phyloP scores from a whole-genome alignment of 2,113 vertebrate genomes.

The Parotia lawesii region DNA sequence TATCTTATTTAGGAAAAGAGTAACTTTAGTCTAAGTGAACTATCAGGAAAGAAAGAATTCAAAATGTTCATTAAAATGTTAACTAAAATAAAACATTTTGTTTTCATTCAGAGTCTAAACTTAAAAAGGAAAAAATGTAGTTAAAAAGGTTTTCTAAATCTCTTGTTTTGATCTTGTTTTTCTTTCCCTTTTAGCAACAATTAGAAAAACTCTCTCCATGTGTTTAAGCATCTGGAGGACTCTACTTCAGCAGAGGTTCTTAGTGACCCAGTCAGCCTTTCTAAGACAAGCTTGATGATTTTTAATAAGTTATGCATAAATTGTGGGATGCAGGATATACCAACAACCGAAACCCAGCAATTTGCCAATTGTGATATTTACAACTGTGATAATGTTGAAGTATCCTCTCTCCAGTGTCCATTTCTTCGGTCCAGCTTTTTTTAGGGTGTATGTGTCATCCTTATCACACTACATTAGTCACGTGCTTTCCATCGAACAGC shows the following conservation, averaged over 20 bases:
- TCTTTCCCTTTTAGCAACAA: background rate
- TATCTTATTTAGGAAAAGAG: background rate
- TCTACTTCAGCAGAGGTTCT: background rate
- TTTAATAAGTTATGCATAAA: background rate
- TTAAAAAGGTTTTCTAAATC: background rate
- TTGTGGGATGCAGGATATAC: background rate
- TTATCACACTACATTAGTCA: background rate
- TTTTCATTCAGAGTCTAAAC: background rate
- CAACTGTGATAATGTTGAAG: background rate
- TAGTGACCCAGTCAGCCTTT: background rate
- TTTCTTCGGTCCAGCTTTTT: background rate
- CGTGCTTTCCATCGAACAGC: background rate
- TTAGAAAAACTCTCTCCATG: background rate
- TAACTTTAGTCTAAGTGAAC: background rate
- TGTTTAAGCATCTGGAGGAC: background rate
- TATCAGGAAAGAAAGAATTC: background rate
- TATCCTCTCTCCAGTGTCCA: background rate
- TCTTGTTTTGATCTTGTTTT: background rate
- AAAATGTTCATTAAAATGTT: background rate
- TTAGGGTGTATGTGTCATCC: background rate
- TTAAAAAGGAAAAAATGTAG: background rate
- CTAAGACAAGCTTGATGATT: background rate
- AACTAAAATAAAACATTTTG: background rate
- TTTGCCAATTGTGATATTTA: background rate
- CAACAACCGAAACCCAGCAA: background rate